Evolutionary conservation across 1,140 invertebrate species (phyloP).

Genomic region (Brachionus paranguensis): DNA sequence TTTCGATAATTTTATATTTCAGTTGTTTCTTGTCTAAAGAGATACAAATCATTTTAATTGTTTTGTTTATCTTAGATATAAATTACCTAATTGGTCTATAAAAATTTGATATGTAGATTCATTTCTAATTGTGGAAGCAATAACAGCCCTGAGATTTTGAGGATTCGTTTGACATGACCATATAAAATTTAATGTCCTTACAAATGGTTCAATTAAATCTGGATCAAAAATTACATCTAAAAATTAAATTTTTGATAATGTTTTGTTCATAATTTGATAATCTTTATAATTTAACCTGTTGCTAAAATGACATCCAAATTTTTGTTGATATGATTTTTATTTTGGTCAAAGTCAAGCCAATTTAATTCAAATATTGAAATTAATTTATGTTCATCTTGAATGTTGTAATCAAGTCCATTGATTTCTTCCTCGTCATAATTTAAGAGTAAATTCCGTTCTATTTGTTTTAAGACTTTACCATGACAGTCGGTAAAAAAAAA

Average conservation of each 20-base stretch:
- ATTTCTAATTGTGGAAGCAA: slow-evolving; percentile 4
- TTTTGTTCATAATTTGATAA: not conserved
- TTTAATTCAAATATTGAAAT: not conserved
- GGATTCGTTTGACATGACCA: not conserved
- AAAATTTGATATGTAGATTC: not conserved
- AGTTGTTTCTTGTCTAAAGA: not conserved
- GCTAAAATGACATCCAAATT: slow-evolving; percentile 24
- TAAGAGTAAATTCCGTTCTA: not conserved
- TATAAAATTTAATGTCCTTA: not conserved
- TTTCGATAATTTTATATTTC: not conserved
- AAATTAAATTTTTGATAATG: too few relatives aligned
- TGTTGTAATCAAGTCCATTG: not conserved
- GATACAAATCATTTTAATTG: not conserved
- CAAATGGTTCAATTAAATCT: not conserved
- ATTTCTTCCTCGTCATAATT: not conserved
- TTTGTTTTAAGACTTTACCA: not conserved
- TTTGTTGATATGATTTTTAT: not conserved
- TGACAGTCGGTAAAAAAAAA: not conserved
- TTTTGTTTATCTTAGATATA: not conserved
- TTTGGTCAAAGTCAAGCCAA: not conserved
- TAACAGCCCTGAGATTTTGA: not conserved
- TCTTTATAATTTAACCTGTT: not conserved
- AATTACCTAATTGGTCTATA: not conserved
- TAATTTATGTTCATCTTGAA: not conserved
- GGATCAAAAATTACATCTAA: slow-evolving; percentile 20